Base-by-base conservation (phyloP, 2,797 vertebrate genomes). In the Heliangelus exortis region DNA sequence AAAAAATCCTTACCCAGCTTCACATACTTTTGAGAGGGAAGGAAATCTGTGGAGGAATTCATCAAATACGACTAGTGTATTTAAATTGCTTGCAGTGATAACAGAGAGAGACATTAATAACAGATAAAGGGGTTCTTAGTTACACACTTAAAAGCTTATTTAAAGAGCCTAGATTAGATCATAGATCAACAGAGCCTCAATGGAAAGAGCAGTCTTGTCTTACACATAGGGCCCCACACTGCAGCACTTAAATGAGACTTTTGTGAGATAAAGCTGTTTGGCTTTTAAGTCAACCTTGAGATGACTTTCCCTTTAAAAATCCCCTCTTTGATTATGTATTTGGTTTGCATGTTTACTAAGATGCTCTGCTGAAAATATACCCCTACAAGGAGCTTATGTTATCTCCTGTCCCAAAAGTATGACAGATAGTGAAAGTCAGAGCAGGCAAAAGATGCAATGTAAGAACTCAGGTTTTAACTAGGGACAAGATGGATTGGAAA, bases 211-310 rank as follows among this genome's bases (percentile, higher is more conserved):
- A 92, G 88, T 80, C 89, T 28, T 87, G 2, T 93, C 94, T 96
- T 91, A 95, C 84, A 80, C 80, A 79, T 33, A 51, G 48, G 66
- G 82, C 45, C 77, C 65, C 71, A 53, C 39, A 57, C 69, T 67
- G 50, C 47, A 80, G 79, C 80, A 71, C 76, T 92, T 82, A 82
- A 71, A 81, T 57, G 77, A 78, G 63, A 71, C 78, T 92, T 93
- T 57, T 76, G 81, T 41, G 87, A 96, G 96, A 97, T 95, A 96
- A 97, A 97, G 91, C 73, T 92, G 62, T 96, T 97, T 95, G 90
- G 90, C 69, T 95, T 97, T 95, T 84, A 92, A 84, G 93, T 92
- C 97, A 97, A 97, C 93, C 96, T 97, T 93, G 84, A 93, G 76
- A 84, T 96, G 96, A 96, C 96, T 96, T 91, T 97, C 66, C 28